phyloP scores from a whole-genome alignment of 1,140 invertebrate species.

The Drosophila oshimai region DNA sequence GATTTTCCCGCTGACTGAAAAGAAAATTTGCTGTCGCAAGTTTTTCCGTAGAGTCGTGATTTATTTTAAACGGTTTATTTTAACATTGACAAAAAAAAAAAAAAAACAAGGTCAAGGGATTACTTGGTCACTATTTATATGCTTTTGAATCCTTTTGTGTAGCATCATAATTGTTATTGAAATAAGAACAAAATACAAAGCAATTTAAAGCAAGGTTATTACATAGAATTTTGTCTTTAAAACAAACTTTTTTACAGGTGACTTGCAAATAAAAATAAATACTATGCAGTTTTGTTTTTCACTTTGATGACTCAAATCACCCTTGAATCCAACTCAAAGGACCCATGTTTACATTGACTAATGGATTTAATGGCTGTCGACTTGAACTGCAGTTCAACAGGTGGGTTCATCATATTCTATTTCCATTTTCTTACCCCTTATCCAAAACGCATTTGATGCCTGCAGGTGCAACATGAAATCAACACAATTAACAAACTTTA shows the following conservation, averaged over 20 bases:
- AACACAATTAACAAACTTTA: conserved; percentile 54
- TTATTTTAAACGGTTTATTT: conserved; percentile 24
- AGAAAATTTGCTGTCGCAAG: conserved; percentile 43
- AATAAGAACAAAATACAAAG: background rate
- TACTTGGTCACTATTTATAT: background rate
- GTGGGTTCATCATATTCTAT: conserved; percentile 23
- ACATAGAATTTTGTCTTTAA: no score
- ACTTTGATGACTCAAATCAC: background rate
- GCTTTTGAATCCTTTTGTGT: background rate
- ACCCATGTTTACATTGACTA: conserved; percentile 12
- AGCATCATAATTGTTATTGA: background rate
- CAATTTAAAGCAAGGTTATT: no score
- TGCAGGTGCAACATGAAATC: conserved; percentile 37
- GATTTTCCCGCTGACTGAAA: conserved; percentile 55
- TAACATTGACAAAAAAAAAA: conserved; percentile 26
- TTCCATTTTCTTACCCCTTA: conserved; percentile 16
- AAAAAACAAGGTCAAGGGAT: background rate
- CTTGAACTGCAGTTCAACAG: conserved; percentile 27
- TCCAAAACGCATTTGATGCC: conserved; percentile 22
- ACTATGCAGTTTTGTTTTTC: background rate
- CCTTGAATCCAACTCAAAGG: background rate
- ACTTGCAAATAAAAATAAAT: background rate
- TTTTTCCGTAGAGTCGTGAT: conserved; percentile 18
- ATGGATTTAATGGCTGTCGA: conserved; percentile 11
- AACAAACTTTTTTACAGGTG: background rate